phyloP scores from a whole-genome alignment of 2,113 vertebrate genomes.

The Stegastes partitus region DNA sequence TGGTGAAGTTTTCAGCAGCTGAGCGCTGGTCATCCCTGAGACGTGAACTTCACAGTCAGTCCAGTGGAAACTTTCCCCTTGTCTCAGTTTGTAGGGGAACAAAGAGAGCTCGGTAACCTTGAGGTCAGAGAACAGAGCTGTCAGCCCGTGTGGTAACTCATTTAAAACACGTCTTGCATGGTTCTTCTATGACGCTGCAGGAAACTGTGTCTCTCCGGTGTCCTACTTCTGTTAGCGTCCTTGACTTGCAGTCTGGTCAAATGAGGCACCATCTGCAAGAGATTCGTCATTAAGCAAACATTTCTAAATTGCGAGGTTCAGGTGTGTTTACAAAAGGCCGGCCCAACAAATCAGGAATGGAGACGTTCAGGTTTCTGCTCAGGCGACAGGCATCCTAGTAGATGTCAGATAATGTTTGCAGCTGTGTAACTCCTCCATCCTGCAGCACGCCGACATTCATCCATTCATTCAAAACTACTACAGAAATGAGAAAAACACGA shows the following conservation, averaged over 20 bases:
- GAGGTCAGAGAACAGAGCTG: slow-evolving; percentile 3
- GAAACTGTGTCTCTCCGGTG: background rate
- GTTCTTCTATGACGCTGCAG: slow-evolving; percentile 10
- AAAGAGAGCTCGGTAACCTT: background rate
- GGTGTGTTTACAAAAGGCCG: background rate
- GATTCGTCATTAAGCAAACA: background rate
- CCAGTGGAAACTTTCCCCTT: background rate
- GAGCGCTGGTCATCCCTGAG: slow-evolving; percentile 58
- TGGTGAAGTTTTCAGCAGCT: slow-evolving; percentile 56
- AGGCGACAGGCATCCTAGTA: slow-evolving; percentile 10
- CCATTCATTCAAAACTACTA: background rate
- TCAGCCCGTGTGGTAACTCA: slow-evolving; percentile 21
- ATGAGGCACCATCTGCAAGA: slow-evolving; percentile 54
- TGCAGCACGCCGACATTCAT: background rate
- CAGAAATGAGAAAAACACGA: background rate
- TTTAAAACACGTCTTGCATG: background rate
- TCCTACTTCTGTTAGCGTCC: slow-evolving; percentile 18
- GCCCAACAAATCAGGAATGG: background rate
- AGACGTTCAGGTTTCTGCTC: slow-evolving; percentile 21
- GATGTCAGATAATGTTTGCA: background rate
- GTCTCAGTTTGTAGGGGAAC: slow-evolving; percentile 7
- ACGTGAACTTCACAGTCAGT: slow-evolving; percentile 16
- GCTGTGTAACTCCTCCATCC: background rate
- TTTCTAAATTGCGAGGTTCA: background rate
- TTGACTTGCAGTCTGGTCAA: background rate